These are phyloP conservation scores for Zootermopsis nevadensis DNA, from an alignment of 2,888 invertebrate species.

Conservation along the genomic window DNA sequence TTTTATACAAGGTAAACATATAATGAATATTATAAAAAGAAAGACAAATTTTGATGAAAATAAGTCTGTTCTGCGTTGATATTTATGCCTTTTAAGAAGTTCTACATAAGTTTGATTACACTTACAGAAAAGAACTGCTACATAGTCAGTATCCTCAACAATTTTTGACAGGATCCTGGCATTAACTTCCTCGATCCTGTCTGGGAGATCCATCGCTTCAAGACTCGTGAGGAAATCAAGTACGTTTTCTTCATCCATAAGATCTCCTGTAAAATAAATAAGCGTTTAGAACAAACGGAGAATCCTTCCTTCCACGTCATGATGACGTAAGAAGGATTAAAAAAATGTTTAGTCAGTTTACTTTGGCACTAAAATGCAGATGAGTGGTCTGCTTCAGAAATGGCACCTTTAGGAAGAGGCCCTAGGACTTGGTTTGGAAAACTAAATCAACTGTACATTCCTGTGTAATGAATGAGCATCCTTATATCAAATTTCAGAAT, in stretches of 20 bases:
- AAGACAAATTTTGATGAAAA: background rate
- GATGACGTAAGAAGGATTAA: too few relatives aligned
- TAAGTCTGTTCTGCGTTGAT: background rate
- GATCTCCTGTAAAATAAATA: constrained; percentile 75
- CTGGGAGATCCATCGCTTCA: constrained; percentile 94
- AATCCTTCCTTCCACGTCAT: too few relatives aligned
- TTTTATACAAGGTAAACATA: background rate
- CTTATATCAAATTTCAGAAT: too few relatives aligned
- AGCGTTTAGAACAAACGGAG: background rate
- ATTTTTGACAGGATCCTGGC: constrained; percentile 89
- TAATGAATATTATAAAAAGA: background rate
- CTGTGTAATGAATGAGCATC: too few relatives aligned
- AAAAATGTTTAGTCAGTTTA: too few relatives aligned
- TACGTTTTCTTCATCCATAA: constrained; percentile 95
- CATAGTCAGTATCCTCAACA: constrained; percentile 90
- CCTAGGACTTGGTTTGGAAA: too few relatives aligned
- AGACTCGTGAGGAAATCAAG: constrained; percentile 93
- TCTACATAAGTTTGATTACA: constrained; percentile 59
- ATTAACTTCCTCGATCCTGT: constrained; percentile 95
- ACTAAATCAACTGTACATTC: too few relatives aligned
- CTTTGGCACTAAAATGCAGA: too few relatives aligned
- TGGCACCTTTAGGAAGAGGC: too few relatives aligned
- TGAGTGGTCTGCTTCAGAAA: too few relatives aligned
- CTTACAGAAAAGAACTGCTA: constrained; percentile 95
- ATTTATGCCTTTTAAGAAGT: background rate